These are phyloP conservation scores for Macrotus californicus DNA, from an alignment of 2,113 vertebrate species.

Conservation along the genomic window DNA sequence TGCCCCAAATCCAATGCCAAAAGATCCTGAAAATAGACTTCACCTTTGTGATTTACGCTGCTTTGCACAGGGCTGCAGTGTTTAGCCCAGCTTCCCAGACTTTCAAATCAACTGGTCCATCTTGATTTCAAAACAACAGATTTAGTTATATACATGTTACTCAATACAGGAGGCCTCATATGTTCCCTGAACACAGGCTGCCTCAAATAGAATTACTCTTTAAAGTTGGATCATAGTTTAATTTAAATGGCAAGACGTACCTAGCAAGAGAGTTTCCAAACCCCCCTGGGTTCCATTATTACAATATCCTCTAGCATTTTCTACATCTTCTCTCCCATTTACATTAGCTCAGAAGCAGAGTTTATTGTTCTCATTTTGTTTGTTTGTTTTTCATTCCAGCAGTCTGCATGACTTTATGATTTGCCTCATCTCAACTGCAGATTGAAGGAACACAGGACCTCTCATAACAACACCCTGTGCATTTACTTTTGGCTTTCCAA, in stretches of 20 bases:
- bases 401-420: background rate
- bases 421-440: background rate
- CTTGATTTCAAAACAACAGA: background rate
- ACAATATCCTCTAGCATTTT: background rate
- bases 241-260: background rate
- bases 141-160: background rate
- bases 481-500: background rate
- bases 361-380: background rate
- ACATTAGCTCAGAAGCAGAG: background rate
- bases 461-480: background rate
- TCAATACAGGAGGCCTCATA: background rate
- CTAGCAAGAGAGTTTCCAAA: background rate
- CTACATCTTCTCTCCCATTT: background rate
- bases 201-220: background rate
- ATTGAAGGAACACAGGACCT: background rate
- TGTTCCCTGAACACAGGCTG: background rate
- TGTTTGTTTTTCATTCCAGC: background rate
- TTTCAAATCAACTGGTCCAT: background rate
- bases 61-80: background rate
- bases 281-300: background rate
- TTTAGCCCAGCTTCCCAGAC: background rate
- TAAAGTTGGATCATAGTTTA: background rate
- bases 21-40: background rate
- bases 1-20: background rate
- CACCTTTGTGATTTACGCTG: background rate